phyloP scores from a whole-genome alignment of 2,113 vertebrate genomes.

The Parus major region DNA sequence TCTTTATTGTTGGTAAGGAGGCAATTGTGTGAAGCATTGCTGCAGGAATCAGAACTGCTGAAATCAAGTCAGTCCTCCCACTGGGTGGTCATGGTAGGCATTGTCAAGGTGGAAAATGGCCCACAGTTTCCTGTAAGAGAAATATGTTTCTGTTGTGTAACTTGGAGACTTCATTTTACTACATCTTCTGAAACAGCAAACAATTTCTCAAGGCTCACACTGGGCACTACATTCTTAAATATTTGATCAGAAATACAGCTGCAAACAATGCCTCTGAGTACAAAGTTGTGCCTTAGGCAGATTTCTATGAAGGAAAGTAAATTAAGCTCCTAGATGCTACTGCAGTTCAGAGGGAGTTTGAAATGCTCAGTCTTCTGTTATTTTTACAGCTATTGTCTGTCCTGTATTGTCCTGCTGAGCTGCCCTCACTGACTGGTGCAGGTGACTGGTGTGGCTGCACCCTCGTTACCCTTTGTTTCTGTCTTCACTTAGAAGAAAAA shows the following conservation, averaged over 20 bases:
- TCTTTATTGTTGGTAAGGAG: neutral
- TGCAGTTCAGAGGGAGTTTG: neutral
- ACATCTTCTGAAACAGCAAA: neutral
- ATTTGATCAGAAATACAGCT: neutral
- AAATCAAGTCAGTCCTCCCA: neutral
- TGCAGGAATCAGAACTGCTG: neutral
- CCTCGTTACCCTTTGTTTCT: neutral
- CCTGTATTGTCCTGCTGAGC: neutral
- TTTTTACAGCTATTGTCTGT: neutral
- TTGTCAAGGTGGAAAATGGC: neutral
- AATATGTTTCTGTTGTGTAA: neutral
- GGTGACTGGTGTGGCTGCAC: neutral
- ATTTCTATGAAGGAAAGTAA: neutral
- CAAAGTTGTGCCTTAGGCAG: neutral
- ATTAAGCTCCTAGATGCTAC: neutral
- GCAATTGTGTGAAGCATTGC: neutral
- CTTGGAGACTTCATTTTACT: neutral
- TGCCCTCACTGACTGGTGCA: fast-evolving
- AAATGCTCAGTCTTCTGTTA: neutral
- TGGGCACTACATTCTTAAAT: neutral
- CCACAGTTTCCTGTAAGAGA: neutral
- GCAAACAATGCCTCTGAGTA: neutral
- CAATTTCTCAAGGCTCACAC: neutral
- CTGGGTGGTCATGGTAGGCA: neutral
- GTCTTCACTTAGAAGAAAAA: neutral